Conservation (phyloP, 2,888 invertebrate genomes). For the Periphyllus acericola region DNA sequence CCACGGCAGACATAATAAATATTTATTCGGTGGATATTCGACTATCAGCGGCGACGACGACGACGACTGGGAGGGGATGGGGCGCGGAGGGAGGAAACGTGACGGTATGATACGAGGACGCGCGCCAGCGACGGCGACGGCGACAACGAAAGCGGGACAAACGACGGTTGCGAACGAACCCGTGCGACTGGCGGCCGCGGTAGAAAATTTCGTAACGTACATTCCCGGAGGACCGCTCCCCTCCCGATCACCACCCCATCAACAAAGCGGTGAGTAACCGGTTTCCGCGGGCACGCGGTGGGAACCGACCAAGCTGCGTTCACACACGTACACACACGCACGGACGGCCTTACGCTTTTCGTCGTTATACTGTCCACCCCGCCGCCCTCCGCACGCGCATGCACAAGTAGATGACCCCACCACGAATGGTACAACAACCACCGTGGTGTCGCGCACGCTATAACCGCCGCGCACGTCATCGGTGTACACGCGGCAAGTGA, state of each 20-base stretch:
- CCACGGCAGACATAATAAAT: not conserved
- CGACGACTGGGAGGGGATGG: not conserved
- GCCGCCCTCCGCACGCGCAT: not conserved
- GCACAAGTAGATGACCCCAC: not conserved
- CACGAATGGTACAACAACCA: not conserved
- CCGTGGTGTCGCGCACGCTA: not conserved
- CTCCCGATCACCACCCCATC: not conserved
- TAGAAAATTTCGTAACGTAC: conserved; percentile 61
- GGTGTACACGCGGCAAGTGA: not conserved
- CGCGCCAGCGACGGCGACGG: conserved; percentile 25
- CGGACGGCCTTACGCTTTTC: not conserved
- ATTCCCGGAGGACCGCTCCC: conserved; percentile 51
- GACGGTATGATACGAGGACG: conserved; percentile 25
- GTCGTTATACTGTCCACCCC: not conserved
- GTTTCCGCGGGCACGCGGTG: conserved; percentile 54
- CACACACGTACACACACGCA: conserved; percentile 38
- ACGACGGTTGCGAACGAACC: conserved; percentile 50
- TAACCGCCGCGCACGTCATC: not conserved
- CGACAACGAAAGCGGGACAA: conserved; percentile 5
- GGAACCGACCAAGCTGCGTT: conserved; percentile 53
- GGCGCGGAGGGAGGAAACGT: not conserved
- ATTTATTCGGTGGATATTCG: not conserved
- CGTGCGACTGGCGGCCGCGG: conserved; percentile 45
- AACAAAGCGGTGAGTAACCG: conserved; percentile 34
- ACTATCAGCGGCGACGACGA: not conserved